These are phyloP conservation scores for Ophion ventricosus DNA, from an alignment of 2,888 invertebrate species.

Conservation along the genomic window DNA sequence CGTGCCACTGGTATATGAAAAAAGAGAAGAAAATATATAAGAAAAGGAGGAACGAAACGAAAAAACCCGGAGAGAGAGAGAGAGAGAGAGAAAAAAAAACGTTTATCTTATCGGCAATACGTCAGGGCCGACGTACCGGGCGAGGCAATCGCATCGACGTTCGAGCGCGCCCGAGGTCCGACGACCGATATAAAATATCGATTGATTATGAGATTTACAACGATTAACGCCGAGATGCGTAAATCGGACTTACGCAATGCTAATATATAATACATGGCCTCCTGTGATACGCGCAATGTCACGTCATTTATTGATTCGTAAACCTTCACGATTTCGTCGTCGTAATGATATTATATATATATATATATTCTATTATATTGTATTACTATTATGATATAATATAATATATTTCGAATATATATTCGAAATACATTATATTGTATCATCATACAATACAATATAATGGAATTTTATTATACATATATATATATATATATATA, in stretches of 20 bases:
- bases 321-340: conserved; percentile 8
- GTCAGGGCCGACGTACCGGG: conserved; percentile 52
- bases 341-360: background rate
- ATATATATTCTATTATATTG: too few species aligned
- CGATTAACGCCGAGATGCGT: conserved; percentile 50
- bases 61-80: conserved; percentile 17
- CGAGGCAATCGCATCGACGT: conserved; percentile 34
- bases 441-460: too few species aligned
- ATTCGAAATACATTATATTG: too few species aligned
- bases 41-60: background rate
- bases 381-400: too few species aligned
- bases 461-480: too few species aligned
- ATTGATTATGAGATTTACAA: conserved; percentile 64
- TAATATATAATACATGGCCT: conserved; percentile 41
- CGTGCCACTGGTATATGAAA: conserved; percentile 56
- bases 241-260: conserved; percentile 58
- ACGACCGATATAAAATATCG: conserved; percentile 66
- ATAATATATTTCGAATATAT: too few species aligned
- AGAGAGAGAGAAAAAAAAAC: conserved; percentile 32
- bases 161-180: conserved; percentile 46
- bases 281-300: conserved; percentile 25
- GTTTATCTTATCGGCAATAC: conserved; percentile 61
- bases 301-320: conserved; percentile 39
- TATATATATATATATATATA: background rate
- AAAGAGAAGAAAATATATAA: background rate